Percentiles rank a stretch among this genome's conserved stretches.
Evolutionary conservation across 2,888 invertebrate species (phyloP).

Genomic region (Rhyacophila evoluta): DNA sequence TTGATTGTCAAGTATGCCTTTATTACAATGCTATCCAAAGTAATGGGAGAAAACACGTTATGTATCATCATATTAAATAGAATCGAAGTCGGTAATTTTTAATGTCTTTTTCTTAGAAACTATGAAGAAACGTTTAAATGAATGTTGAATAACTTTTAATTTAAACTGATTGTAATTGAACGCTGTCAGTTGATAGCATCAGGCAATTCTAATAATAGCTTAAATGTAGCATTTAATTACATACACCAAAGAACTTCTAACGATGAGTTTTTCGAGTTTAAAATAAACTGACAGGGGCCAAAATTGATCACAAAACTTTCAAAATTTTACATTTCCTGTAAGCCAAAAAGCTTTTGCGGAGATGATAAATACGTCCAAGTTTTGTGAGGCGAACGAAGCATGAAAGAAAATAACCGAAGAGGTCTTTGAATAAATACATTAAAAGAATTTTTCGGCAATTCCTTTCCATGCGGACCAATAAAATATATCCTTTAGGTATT

Average conservation of each 20-base stretch:
- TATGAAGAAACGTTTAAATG: too few species aligned
- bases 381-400: not conserved
- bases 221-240: not conserved
- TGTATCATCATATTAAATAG: too few species aligned
- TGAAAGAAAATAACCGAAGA: not conserved
- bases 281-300: not conserved
- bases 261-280: not conserved
- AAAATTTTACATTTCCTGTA: constrained; percentile 7
- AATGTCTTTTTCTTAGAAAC: too few species aligned
- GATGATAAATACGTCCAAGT: constrained; percentile 6
- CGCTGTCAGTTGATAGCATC: too few species aligned
- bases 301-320: not conserved
- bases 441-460: not conserved
- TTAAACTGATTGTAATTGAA: too few species aligned
- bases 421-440: constrained; percentile 18
- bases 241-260: not conserved
- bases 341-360: constrained; percentile 1
- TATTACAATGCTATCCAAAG: too few species aligned
- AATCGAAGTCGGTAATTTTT: too few species aligned
- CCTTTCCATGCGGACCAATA: not conserved
- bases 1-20: too few species aligned
- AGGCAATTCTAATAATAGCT: too few species aligned
- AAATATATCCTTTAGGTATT: not conserved
- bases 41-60: too few species aligned
- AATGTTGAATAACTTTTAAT: too few species aligned